Conservation (phyloP, 1,140 invertebrate species). For the Pomacea maculata region DNA sequence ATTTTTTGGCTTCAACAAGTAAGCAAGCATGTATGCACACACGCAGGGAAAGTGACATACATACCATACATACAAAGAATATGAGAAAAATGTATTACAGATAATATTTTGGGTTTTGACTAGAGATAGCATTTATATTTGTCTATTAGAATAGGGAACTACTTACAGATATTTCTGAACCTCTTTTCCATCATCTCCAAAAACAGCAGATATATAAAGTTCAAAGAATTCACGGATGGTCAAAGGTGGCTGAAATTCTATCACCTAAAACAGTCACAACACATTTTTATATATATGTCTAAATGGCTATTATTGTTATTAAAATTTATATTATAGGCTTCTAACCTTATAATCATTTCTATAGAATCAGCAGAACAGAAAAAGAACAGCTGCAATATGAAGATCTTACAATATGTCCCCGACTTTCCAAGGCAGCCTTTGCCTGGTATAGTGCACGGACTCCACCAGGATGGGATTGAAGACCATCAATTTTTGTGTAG, state of each 20-base stretch:
- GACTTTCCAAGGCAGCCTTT: constrained; percentile 36
- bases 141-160: background rate
- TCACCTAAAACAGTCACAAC: constrained; percentile 8
- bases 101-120: too few relatives aligned
- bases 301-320: background rate
- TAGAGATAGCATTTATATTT: too few relatives aligned
- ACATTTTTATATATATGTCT: background rate
- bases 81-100: too few relatives aligned
- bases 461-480: constrained; percentile 37
- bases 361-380: background rate
- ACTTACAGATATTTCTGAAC: constrained; percentile 19
- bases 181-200: constrained; percentile 16
- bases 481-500: constrained; percentile 36
- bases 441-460: constrained; percentile 47
- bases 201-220: background rate
- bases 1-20: too few relatives aligned
- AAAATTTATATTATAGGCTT: background rate
- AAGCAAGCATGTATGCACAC: too few relatives aligned
- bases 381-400: background rate
- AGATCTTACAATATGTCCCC: constrained; percentile 46
- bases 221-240: background rate
- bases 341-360: background rate
- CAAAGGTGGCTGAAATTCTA: constrained; percentile 26
- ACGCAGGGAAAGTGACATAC: too few relatives aligned
- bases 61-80: too few relatives aligned